Evolutionary conservation across 2,888 invertebrate species (phyloP).

Genomic region (Calliphora vomitoria): DNA sequence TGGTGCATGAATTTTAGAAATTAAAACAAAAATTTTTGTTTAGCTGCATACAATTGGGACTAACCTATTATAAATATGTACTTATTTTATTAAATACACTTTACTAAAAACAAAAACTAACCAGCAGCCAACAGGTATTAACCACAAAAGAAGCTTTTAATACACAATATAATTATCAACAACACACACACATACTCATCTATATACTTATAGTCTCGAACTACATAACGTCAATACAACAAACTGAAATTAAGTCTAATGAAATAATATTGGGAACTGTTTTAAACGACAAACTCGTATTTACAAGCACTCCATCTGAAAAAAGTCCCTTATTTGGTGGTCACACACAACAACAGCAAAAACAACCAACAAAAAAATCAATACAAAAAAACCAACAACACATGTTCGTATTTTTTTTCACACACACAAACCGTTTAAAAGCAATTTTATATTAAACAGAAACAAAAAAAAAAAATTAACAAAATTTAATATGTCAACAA

Average conservation of each 20-base stretch:
- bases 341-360: not conserved
- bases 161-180: conserved; percentile 18
- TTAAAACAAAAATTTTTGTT: no score
- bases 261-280: conserved; percentile 10
- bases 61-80: no score
- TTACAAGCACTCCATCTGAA: not conserved
- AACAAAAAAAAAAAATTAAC: not conserved
- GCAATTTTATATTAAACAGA: not conserved
- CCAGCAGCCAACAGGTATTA: conserved; percentile 25
- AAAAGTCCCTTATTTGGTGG: conserved; percentile 19
- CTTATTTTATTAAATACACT: not conserved
- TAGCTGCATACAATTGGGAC: no score
- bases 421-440: not conserved
- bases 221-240: conserved; percentile 9
- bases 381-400: not conserved
- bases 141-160: conserved; percentile 36
- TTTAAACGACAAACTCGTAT: not conserved
- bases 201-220: not conserved
- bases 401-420: conserved; percentile 8
- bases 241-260: conserved; percentile 30
- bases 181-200: not conserved
- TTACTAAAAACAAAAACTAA: conserved; percentile 19
- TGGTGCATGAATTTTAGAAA: no score
- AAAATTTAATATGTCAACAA: conserved; percentile 30
- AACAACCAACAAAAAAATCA: not conserved